Base-by-base conservation (phyloP, 2,113 vertebrate species). In the Apus apus region DNA sequence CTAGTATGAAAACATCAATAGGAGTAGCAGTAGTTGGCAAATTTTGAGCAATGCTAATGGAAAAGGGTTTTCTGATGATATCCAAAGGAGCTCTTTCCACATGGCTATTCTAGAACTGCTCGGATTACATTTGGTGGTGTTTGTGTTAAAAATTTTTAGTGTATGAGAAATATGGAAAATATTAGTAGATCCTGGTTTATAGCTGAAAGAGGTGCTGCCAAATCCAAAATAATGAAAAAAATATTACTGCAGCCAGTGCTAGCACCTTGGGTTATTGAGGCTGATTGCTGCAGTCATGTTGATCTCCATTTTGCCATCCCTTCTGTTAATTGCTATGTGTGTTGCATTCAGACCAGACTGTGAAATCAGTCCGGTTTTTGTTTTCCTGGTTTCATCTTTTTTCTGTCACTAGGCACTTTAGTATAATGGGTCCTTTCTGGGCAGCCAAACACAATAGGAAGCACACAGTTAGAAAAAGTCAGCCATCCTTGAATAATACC, bases 401-500 rank as follows among this genome's bases (percentile, higher is more conserved):
- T 93, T 64, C 68, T 92, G 91, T 90, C 66, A 86, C 60, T 57
- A 58, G 76, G 36, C 72, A 7, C 60, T 88, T 82, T 8, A 86
- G 64, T 84, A 94, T 87, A 92, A 74, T 92, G 94, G 50, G 61
- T 89, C 66, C 45, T 94, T 90, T 95, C 77, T 92, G 93, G 90
- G 84, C 78, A 95, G 88, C 80, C 89, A 89, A 54, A 94, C 80
- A 84, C 90, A 89, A 90, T 90, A 50, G 92, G 93, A 96, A 93
- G 76, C 74, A 61, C 60, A 67, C 65, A 84, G 89, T 92, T 89
- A 92, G 90, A 71, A 56, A 50, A 65, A 93, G 76, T 93, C 90
- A 94, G 85, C 88, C 90, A 84, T 94, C 77, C 92, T 92, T 88
- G 91, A 96, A 92, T 93, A 96, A 93, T 74, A 94, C 92, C 76